A percentile compares a stretch with the other conserved stretches of the same genome.
Conservation (phyloP, 2,797 vertebrate species). For the Somateria mollissima region DNA sequence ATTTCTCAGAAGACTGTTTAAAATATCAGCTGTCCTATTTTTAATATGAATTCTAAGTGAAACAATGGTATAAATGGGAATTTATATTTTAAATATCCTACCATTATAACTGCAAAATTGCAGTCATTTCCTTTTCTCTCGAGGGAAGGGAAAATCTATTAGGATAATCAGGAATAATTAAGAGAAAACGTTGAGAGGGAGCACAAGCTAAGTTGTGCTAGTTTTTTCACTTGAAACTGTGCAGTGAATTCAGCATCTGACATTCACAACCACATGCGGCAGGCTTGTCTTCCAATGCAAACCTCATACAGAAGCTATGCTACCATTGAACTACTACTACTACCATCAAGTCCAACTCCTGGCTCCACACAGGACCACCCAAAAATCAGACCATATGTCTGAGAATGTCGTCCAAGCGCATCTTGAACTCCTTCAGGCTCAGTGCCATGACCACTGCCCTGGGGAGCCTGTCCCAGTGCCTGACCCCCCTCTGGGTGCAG, state of each 20-base stretch:
- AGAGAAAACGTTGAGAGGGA: background rate
- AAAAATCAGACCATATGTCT: background rate
- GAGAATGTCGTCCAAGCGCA: no score
- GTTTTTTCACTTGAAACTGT: background rate
- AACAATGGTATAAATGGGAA: background rate
- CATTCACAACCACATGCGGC: background rate
- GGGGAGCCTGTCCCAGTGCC: no score
- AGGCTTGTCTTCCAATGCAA: background rate
- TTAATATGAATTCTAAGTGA: background rate
- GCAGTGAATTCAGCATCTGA: background rate
- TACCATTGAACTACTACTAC: background rate
- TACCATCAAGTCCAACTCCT: background rate
- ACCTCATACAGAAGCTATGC: background rate
- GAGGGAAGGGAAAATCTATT: background rate
- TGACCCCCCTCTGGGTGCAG: no score
- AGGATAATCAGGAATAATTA: background rate
- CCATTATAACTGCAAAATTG: background rate
- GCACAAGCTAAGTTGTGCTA: background rate
- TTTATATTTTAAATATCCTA: background rate
- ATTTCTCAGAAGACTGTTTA: background rate
- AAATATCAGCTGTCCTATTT: background rate
- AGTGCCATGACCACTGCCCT: no score
- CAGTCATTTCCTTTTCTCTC: background rate
- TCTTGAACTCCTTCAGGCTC: no score
- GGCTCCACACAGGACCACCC: background rate